Base-by-base conservation (phyloP, 2,888 invertebrate genomes). In the Leptopilina syphax region DNA sequence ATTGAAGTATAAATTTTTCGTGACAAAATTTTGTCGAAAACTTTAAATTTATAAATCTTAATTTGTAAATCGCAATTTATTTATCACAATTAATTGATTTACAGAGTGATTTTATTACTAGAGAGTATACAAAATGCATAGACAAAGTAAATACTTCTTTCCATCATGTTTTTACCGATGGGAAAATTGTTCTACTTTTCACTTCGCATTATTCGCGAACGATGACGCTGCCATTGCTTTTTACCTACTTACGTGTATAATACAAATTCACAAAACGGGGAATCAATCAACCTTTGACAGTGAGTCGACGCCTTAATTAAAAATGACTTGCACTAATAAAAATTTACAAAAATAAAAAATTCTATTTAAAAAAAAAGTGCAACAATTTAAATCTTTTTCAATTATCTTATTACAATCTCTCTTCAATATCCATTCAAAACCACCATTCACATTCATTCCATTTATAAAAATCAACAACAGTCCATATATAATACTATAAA, bases 261-360 rank as follows among this genome's bases (percentile, higher is more conserved):
- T 5, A 54, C 54, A 57, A 27, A 24, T 63, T 63, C 24, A 63
- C 63, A 63, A 73, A 73, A 73, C 57, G 54, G 10, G 57, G 13
- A 57, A 73, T 73, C 73, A 54, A 73, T 73, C 54, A 73, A 73
- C 73, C 54, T n/a, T 73, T 13, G 73, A 41, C 57, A 34, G 73
- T 73, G 24, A 73, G n/a, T 13, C n/a, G 54, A 54, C 9, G n/a
- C 54, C 3, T 54, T 34, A 73, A 57, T 57, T n/a, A 9, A 73
- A 44, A 73, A 34, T 73, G 73, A 73, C 73, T 73, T 73, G 73
- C 73, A 73, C 7, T n/a, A 73, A 73, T n/a, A 27, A 73, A 1
- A 24, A 8, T 50, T 50, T 50, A 27, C 47, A 70, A 57, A 8
- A 70, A 70, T 47, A 27, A 1, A 27, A 10, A 12, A 27, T 5